Evolutionary conservation across 2,113 vertebrate species (phyloP).

Genomic region (Brevimyrus niger): DNA sequence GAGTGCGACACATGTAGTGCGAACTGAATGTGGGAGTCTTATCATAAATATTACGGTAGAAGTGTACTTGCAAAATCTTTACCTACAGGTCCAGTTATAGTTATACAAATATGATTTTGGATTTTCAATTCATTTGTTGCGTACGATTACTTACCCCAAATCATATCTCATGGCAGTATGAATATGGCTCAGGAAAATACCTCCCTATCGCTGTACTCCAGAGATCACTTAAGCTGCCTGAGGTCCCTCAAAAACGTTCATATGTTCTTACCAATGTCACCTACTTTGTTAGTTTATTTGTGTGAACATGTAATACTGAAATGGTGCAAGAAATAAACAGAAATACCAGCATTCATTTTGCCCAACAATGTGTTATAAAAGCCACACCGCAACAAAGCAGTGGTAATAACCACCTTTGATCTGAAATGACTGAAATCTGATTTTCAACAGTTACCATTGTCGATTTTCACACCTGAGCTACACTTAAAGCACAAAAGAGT

Average conservation of each 20-base stretch:
- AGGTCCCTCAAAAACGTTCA: not conserved
- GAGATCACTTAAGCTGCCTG: not conserved
- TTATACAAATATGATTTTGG: not conserved
- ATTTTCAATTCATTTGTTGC: not conserved
- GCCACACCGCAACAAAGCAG: not conserved
- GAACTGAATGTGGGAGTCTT: not conserved
- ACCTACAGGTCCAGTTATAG: not conserved
- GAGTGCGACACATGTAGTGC: not conserved
- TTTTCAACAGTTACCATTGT: not conserved
- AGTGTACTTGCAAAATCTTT: not conserved
- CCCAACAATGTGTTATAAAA: not conserved
- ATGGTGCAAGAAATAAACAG: not conserved
- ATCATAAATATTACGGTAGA: not conserved
- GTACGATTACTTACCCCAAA: not conserved
- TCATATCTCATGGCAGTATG: not conserved
- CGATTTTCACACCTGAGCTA: not conserved
- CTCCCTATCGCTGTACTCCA: not conserved
- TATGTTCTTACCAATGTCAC: not conserved
- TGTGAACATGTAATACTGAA: not conserved
- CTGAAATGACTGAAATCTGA: not conserved
- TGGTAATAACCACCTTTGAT: not conserved
- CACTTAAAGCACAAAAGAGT: not conserved
- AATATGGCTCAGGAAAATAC: not conserved
- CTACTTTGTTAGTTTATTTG: not conserved
- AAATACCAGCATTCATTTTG: not conserved